Evolutionary conservation across 2,888 invertebrate genomes (phyloP), one percentile per base, ranked within the genome.

Genomic region (Kryphioiulus occultus): DNA sequence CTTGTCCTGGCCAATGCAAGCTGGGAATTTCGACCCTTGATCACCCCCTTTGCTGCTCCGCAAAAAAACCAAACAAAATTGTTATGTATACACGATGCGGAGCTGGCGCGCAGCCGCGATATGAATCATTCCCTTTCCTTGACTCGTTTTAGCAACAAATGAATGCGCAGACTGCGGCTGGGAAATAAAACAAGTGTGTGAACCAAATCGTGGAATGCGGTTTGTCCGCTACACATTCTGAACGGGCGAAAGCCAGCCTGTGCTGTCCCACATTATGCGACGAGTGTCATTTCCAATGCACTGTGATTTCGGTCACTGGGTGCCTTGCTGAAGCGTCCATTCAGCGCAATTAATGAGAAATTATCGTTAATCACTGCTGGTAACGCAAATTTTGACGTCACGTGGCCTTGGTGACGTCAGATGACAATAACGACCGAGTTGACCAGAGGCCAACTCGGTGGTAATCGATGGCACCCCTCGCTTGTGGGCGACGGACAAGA

Each of bases 151-250:
- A 17, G 59, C 59, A 59, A 59, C 59, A 59, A 59, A 59, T 59
- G 59, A 22, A 59, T 59, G 59, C 59, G 17, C 17, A 12, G 59
- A 59, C 59, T 59, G 17, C 22, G 59, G 59, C 59, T 59, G 59
- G 59, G 59, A 59, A 59, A 59, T 59, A 59, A 59, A 59, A 59
- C 59, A 59, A 59, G 59, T 59, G 59, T 59, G 59, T 59, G 59
- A 59, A 59, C 59, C 59, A 59, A 59, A 59, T 59, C 17, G 59
- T 59, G 59, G 59, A 59, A 59, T 59, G 59, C 22, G 59, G 59
- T 59, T 59, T 59, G 59, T 59, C 59, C 22, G 59, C 59, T 59
- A 59, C 59, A 59, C 22, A 59, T 22, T 22, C 59, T 59, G 47
- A 47, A 17, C 47, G 12, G 19, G 22, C 59, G 59, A n/a, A 59